These are phyloP conservation scores for Diadromus collaris DNA, from an alignment of 2,888 invertebrate species.

Conservation along the genomic window DNA sequence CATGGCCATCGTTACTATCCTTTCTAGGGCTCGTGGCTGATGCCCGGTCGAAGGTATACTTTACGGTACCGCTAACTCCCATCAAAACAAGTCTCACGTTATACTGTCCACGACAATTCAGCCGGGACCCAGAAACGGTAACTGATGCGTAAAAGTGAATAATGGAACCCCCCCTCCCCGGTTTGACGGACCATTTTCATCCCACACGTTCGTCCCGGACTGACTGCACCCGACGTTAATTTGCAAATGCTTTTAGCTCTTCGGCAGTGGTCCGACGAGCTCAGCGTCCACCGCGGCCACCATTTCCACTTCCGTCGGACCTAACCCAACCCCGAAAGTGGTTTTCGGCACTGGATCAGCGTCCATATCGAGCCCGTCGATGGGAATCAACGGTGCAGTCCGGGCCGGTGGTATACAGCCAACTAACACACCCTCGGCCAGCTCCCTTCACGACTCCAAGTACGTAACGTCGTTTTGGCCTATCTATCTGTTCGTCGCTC, in stretches of 20 bases:
- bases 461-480: slow-evolving; percentile 64
- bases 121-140: background rate
- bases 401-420: slow-evolving; percentile 24
- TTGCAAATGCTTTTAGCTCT: slow-evolving; percentile 56
- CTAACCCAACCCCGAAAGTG: slow-evolving; percentile 53
- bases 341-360: slow-evolving; percentile 50
- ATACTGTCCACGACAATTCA: background rate
- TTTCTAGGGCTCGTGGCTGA: background rate
- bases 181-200: slow-evolving; percentile 24
- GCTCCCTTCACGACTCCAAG: slow-evolving; percentile 60
- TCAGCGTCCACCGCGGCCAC: slow-evolving; percentile 45
- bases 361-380: slow-evolving; percentile 36
- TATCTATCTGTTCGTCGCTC: slow-evolving; percentile 32
- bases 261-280: slow-evolving; percentile 48
- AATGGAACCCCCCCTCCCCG: slow-evolving; percentile 11
- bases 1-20: background rate
- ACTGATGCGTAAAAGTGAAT: slow-evolving; percentile 20
- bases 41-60: background rate
- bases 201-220: background rate
- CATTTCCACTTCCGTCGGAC: slow-evolving; percentile 51
- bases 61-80: slow-evolving; percentile 3
- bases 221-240: slow-evolving; percentile 36
- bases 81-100: background rate
- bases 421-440: slow-evolving; percentile 33
- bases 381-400: slow-evolving; percentile 39